Base-by-base conservation (phyloP, 2,888 invertebrate genomes). In the Coenonympha arcania region DNA sequence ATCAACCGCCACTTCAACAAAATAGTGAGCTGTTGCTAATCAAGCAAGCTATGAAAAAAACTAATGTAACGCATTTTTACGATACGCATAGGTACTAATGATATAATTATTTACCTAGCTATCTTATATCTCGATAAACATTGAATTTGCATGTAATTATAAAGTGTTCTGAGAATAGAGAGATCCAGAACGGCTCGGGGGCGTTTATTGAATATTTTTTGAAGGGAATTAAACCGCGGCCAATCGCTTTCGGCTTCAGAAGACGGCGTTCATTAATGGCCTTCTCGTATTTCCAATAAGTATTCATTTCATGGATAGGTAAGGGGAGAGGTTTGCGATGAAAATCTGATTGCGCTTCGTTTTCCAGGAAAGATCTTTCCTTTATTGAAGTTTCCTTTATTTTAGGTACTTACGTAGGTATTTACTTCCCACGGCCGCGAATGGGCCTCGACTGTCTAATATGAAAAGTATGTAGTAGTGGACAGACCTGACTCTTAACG, bases 271-370 rank as follows among this genome's bases (percentile, higher is more conserved):
- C 79, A 81, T 81, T 83, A 83, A 79, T 79, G 70, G 76, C 79
- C 42, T 56, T 51, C 54, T 81, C 82, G 79, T 82, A 80, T 79
- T 79, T 77, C 79, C 80, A 83, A 84, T 84, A 83, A 83, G 83
- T 82, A 82, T 83, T 83, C 82, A 80, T 81, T 79, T 76, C 79
- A 68, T 66, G 69, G 63, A 59, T 62, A 62, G 55, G 52, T 47
- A 36, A 50, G 49, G 52, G 50, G 57, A 48, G 54, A 55, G 65
- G 67, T 68, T 58, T 71, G 65, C 78, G 76, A 78, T 81, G 79
- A 79, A 79, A 81, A 81, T 82, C 79, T 77, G 81, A 82, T 81
- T 81, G 78, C 75, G 79, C 73, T 79, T 76, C 75, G 74, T 80
- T 79, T 78, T 77, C 79, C 78, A 79, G 75, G 79, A 79, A 76